Evolutionary conservation across 2,888 invertebrate species (phyloP), one percentile per base, ranked within the genome.

Genomic region (Nymphalis urticae): DNA sequence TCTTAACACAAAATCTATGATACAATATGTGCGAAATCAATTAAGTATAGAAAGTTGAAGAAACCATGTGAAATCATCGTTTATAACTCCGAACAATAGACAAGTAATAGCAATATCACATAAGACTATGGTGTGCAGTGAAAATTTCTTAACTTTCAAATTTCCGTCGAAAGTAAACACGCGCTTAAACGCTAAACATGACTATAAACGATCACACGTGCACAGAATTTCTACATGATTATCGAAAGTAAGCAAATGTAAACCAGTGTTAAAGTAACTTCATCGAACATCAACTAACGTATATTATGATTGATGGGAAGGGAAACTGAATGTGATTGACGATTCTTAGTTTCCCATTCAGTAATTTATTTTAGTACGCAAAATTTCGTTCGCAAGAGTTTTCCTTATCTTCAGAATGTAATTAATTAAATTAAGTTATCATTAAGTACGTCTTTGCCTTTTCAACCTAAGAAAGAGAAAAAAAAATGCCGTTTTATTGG

Each of bases 61-160:
- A 75, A 73, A 73, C 73, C 71, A 76, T 77, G 76, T 75, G 76
- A 79, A 79, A 75, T 75, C 69, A 72, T 74, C 76, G 76, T 73
- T 71, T 73, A 65, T 68, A 70, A 32, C 59, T 36, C 56, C 50
- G n/a, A 63, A 78, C 75, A 77, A 77, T 77, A 61, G 70, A 53
- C 50, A 48, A 42, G 42, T 61, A 69, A 59, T 56, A 72, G 68
- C 66, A 68, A 68, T 70, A 70, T 56, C 72, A 63, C 71, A 66
- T 36, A 58, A n/a, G 19, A 58, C 72, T 64, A 69, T 62, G 70
- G 53, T 66, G 67, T 51, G 59, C 8, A 58, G 72, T 72, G 75
- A 74, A 76, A 75, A 76, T 74, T 54, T 71, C 68, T 73, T 36
- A 58, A 74, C 70, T 74, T 72, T 72, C 72, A 47, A 70, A 48